Evolutionary conservation across 1,140 invertebrate genomes (phyloP), one percentile per base, ranked within the genome.

Genomic region (Aphaenogaster ashmeadi): DNA sequence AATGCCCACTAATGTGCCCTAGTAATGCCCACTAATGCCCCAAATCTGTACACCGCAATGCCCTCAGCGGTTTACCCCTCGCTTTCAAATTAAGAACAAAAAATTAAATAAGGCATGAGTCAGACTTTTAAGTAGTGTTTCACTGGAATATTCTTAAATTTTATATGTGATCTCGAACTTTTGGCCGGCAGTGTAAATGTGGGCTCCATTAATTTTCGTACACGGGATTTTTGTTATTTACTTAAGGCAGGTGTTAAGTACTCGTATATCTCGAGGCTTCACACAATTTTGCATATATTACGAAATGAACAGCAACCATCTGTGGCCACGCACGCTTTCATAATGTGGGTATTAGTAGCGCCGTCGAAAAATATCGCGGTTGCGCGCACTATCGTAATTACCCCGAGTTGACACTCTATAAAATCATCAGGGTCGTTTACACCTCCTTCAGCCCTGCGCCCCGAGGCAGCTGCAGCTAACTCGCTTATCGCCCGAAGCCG

Each of bases 341-440:
- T 36, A 44, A 83, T 58, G 52, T 27, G 21, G 18, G 15, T 44
- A 83, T 58, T 83, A 83, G 47, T 54, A 9, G 0, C 9, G 9
- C 11, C 9, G 1, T 58, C 21, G 21, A 83, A 47, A 83, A 74
- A 83, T 6, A 18, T 21, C n/a, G 36, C 58, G 58, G 38, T 41
- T 38, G 15, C 18, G 33, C 21, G 64, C 3, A 27, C 38, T 67
- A 47, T 58, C 66, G 44, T 33, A 75, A 62, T 74, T 84, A 50
- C 8, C 8, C 33, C n/a, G 47, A 44, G 18, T 84, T 60, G 69
- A 84, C 69, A 74, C 54, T 74, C 56, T 36, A 41, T 62, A 84
- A 75, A 84, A 84, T 84, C 33, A 75, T 75, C 80, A 75, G 80
- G 54, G 18, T 84, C 80, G 80, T 84, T 83, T 67, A 58, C 80